These are phyloP conservation scores for Hyperopisus bebe DNA, from an alignment of 2,113 vertebrate species.

Conservation along the genomic window DNA sequence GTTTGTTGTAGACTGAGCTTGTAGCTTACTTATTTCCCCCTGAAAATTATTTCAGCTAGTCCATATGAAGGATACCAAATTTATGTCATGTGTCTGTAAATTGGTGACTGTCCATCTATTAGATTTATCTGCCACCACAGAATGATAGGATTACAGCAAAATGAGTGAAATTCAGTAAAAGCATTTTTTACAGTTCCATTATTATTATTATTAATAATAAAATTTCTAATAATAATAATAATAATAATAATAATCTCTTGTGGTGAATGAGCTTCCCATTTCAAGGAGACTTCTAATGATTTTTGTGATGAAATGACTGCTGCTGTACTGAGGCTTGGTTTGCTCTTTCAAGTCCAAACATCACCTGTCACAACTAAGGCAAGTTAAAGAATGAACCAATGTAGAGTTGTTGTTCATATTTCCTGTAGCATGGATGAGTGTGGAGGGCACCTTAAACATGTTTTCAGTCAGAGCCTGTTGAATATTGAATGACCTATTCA, in stretches of 20 bases:
- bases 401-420: constrained; percentile 12
- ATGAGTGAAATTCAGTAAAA: not conserved
- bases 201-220: not conserved
- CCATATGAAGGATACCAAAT: not conserved
- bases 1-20: not conserved
- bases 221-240: not conserved
- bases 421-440: not conserved
- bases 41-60: not conserved
- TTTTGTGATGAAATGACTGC: constrained; percentile 39
- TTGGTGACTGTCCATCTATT: not conserved
- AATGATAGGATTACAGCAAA: not conserved
- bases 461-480: not conserved
- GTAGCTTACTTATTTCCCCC: not conserved
- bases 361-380: constrained; percentile 29
- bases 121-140: not conserved
- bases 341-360: constrained; percentile 10
- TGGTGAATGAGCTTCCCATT: constrained; percentile 46
- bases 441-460: not conserved
- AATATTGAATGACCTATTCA: not conserved
- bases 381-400: constrained; percentile 16
- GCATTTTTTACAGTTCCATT: not conserved
- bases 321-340: constrained; percentile 30
- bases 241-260: constrained; percentile 43
- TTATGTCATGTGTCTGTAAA: not conserved
- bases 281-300: constrained; percentile 48